Conservation (phyloP, 2,113 vertebrate species). For the Burhinus oedicnemus region DNA sequence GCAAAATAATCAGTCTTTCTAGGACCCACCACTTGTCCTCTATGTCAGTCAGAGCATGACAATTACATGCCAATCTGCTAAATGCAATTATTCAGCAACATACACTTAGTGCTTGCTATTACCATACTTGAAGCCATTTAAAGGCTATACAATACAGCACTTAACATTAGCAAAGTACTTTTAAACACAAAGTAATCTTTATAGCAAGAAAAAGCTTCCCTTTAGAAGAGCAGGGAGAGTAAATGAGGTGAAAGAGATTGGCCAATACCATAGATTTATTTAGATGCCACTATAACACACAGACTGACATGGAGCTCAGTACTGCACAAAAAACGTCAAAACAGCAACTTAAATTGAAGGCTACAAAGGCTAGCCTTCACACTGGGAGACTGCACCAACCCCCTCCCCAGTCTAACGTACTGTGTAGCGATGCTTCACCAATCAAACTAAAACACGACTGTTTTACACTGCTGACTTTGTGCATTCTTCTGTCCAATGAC, state of each 20-base stretch:
- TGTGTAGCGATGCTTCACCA: accelerated
- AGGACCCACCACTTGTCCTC: background rate
- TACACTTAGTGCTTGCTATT: background rate
- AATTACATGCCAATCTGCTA: background rate
- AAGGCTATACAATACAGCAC: background rate
- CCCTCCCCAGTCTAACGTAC: accelerated
- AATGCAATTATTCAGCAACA: background rate
- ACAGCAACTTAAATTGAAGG: background rate
- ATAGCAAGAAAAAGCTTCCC: background rate
- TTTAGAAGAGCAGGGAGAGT: background rate
- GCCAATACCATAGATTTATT: background rate
- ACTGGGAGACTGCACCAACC: background rate
- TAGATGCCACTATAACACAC: background rate
- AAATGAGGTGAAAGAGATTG: background rate
- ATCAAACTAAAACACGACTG: background rate
- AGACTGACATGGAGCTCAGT: background rate
- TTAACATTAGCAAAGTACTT: background rate
- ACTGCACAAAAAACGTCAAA: background rate
- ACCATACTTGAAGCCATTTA: background rate
- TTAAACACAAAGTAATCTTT: background rate
- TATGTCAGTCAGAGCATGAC: background rate
- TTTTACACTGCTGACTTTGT: background rate
- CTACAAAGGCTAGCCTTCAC: background rate
- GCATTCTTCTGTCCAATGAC: background rate
- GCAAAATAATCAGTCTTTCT: background rate